These are phyloP conservation scores for Orchestes rusci DNA, from an alignment of 2,888 invertebrate genomes.

Conservation along the genomic window DNA sequence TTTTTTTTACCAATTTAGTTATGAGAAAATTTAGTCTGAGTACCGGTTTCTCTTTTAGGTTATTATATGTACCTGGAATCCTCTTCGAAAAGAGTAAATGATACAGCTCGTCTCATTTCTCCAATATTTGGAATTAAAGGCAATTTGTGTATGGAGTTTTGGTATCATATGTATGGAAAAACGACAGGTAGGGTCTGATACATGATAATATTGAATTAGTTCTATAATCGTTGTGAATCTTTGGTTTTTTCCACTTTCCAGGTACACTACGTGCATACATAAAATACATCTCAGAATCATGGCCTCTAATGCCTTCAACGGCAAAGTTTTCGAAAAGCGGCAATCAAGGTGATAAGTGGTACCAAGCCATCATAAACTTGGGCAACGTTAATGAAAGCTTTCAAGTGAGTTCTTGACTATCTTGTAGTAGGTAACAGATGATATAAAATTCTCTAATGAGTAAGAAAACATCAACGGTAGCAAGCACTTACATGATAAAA, in stretches of 20 bases:
- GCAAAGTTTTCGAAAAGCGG: slow-evolving; percentile 57
- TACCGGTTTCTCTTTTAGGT: slow-evolving; percentile 52
- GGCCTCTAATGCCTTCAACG: slow-evolving; percentile 43
- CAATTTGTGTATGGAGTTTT: slow-evolving; percentile 55
- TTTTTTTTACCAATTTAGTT: no score
- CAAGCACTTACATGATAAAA: background rate
- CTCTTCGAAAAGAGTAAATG: slow-evolving; percentile 53
- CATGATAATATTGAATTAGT: background rate
- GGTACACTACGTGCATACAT: slow-evolving; percentile 50
- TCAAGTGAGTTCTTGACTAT: slow-evolving; percentile 48
- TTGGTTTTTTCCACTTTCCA: slow-evolving; percentile 4
- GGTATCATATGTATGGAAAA: slow-evolving; percentile 74
- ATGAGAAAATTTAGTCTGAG: no score
- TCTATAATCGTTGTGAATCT: background rate
- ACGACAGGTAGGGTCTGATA: slow-evolving; percentile 47
- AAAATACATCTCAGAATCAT: slow-evolving; percentile 41
- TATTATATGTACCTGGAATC: slow-evolving; percentile 81
- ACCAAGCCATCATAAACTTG: slow-evolving; percentile 46
- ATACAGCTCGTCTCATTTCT: slow-evolving; percentile 65
- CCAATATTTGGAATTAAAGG: slow-evolving; percentile 51
- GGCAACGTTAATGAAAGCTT: slow-evolving; percentile 47
- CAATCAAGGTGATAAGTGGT: slow-evolving; percentile 66
- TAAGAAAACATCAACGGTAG: no score
- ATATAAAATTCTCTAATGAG: no score
- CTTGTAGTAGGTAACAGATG: no score